These are phyloP conservation scores for Rhinogobio ventralis DNA, from an alignment of 2,797 vertebrate species.

Conservation along the genomic window DNA sequence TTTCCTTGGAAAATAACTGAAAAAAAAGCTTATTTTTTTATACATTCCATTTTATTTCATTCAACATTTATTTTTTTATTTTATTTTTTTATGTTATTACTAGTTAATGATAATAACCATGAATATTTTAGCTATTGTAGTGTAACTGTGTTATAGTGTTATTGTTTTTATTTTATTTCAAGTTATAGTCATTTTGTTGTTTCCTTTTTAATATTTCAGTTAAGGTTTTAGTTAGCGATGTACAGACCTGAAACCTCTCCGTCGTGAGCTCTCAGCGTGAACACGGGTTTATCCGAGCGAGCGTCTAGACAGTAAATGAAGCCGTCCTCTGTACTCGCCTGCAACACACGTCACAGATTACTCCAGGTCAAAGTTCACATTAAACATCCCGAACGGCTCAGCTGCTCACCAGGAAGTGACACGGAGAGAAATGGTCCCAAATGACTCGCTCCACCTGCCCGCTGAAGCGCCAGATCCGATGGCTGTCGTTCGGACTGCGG, in stretches of 20 bases:
- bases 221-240: too few relatives aligned
- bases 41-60: not conserved
- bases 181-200: not conserved
- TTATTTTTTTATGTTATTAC: too few relatives aligned
- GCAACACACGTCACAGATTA: not conserved
- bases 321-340: slow-evolving; percentile 97
- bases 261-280: slow-evolving; percentile 92
- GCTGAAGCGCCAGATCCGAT: slow-evolving; percentile 92
- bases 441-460: slow-evolving; percentile 92
- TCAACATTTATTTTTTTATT: not conserved
- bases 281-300: slow-evolving; percentile 92
- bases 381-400: not conserved
- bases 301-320: slow-evolving; percentile 97
- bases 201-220: not conserved
- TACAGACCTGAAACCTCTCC: slow-evolving; percentile 90
- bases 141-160: not conserved
- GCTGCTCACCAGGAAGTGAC: slow-evolving; percentile 88
- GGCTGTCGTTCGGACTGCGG: slow-evolving; percentile 86
- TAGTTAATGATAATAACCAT: not conserved
- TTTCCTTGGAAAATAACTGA: not conserved
- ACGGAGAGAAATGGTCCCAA: slow-evolving; percentile 96
- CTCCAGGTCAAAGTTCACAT: not conserved
- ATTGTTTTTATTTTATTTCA: not conserved
- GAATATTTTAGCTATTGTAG: not conserved
- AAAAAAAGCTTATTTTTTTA: not conserved